Base-by-base conservation (phyloP, 2,888 invertebrate species). In the Trissonchulus sp. region DNA sequence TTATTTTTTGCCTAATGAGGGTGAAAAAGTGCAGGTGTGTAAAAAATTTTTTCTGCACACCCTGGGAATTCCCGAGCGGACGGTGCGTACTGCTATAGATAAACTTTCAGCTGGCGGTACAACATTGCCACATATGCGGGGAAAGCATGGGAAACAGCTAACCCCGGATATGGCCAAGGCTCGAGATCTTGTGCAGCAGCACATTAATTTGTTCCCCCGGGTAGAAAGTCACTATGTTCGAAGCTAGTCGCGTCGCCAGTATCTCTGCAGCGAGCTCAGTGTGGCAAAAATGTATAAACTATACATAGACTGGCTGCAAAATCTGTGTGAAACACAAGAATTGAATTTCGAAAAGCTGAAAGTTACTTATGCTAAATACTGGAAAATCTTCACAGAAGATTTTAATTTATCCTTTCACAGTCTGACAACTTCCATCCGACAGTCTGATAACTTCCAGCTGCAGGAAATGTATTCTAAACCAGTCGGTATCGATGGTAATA, bases 191-290 rank as follows among this genome's bases (percentile, higher is more conserved):
- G 65, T 34, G 8, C 8, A 8, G 8, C 28, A 8, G n/a, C 65
- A 65, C 34, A 65, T 65, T 31, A 65, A 65, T 65, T 15, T 65
- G 65, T 65, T 65, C 34, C 65, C 65, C 34, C 8, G 8, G 8
- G 31, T 65, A 15, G 65, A 65, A 65, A 65, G 65, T n/a, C 65
- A 65, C 34, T 65, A 65, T 30, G 8, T 34, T 65, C 65, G 65
- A 65, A 34, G 3, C 28, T 31, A 65, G 8, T 15, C 65, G 8
- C 15, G 8, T 8, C 15, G 65, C 15, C 65, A 65, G 65, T 65
- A 65, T 65, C 65, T 65, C 34, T 8, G 31, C 34, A 65, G 65
- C 31, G 65, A 65, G 28, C 31, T 65, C 8, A 65, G 31, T 8
- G 65, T 65, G 8, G 31, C 65, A 15, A 8, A 65, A n/a, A 65